Evolutionary conservation across 2,797 vertebrate species (phyloP), one percentile per base, ranked within the genome.

Genomic region (Psittacula derbiana): DNA sequence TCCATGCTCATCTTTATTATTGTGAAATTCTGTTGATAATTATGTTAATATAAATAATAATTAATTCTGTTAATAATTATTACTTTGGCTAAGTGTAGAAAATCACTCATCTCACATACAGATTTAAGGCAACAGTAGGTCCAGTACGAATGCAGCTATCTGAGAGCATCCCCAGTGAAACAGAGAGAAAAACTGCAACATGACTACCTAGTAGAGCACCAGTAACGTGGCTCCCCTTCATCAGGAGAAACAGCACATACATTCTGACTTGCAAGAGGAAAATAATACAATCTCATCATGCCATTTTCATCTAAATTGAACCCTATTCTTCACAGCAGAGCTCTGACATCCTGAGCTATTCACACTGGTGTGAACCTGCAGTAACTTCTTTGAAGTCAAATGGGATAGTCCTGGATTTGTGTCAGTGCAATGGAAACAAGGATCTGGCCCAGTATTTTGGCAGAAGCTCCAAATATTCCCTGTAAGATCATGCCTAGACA

Each of bases 141-240:
- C 16, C 8, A 50, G 21, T 15, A 44, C 2, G 4, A 67, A 79
- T 21, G 24, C 19, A 27, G 6, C 6, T 58, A 14, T 12, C 25
- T 52, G 36, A 76, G 17, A 60, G 6, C 3, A 38, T 24, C 11
- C 19, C 2, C 0, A 2, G 14, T 31, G 43, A 86, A 61, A 50
- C 12, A 25, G 38, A 58, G 40, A 41, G 7, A 8, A 43, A 78
- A 66, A 52, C 1, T 36, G n/a, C 15, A 74, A 40, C 1, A 1
- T n/a, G 7, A 12, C 20, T 40, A 50, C 14, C 10, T 47, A 73
- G 14, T 69, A 53, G 14, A 76, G 18, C 23, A 67, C 4, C 10
- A 50, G 11, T 19, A 71, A 19, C 1, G 3, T 7, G 47, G 38
- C 0, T 7, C 23, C 5, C 1, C 2, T 31, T 50, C 27, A 46